Base-by-base conservation (phyloP, 2,113 vertebrate species). In the Shinisaurus crocodilurus region DNA sequence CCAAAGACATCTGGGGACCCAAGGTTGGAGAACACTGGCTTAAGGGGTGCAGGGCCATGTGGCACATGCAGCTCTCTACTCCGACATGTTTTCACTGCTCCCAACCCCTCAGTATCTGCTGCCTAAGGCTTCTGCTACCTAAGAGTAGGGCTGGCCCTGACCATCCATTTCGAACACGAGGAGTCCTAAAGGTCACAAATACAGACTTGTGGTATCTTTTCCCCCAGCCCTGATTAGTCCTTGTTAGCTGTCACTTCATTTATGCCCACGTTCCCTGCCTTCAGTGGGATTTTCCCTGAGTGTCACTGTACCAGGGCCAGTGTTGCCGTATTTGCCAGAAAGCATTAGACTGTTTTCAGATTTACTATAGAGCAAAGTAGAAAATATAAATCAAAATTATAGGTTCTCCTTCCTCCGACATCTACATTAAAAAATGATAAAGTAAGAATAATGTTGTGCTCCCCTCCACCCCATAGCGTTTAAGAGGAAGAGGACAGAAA, bases 401-500 rank as follows among this genome's bases (percentile, higher is more conserved):
- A 60, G 29, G 40, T 67, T 37, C 45, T 57, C 5, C 48, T n/a
- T 75, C 48, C 37, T 75, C 54, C 34, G 87, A 50, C 5, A 57
- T 37, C 75, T 77, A 88, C 29, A 40, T 85, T 82, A 27, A 82
- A 89, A 90, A 13, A 23, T 20, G 87, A 87, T 70, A 70, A 69
- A 86, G 57, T 80, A 86, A 91, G 15, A 92, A 67, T 84, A 70
- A 45, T 13, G 15, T 48, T 29, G 29, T 18, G 76, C 34, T 86
- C 65, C n/a, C n/a, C 75, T 65, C 90, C 65, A 90, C 34, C 29
- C 75, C 77, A 82, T 18, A 92, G 85, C 76, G 50, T 94, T 91
- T 89, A 37, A 60, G 81, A 92, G 85, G 85, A 74, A 88, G 81
- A 86, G 12, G 13, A 90, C 60, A 89, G 84, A 95, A 74, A 90